A percentile compares a stretch with the other conserved stretches of the same genome.
phyloP scores from a whole-genome alignment of 2,888 invertebrate species.

The Selenia dentaria region DNA sequence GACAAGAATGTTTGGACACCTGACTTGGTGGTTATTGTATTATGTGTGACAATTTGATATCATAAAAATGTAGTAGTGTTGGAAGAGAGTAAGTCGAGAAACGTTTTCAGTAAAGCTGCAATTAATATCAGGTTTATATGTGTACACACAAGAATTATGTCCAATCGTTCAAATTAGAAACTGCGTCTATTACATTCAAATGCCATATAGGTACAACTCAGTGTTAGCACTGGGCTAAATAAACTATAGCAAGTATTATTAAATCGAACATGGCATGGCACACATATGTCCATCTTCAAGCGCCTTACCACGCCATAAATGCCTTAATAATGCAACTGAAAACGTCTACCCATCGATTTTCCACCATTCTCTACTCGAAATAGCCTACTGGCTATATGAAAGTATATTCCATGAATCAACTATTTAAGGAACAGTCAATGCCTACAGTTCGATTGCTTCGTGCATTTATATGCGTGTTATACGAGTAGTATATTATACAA shows the following conservation, averaged over 20 bases:
- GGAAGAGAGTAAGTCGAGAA: no score
- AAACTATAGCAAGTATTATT: constrained; percentile 38
- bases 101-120: no score
- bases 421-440: constrained; percentile 3
- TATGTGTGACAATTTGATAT: no score
- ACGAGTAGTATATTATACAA: no score
- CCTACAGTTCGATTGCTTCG: constrained; percentile 6
- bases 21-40: not conserved
- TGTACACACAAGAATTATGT: no score
- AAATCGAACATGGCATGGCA: constrained; percentile 37
- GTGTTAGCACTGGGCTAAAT: no score
- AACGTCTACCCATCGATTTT: constrained; percentile 37
- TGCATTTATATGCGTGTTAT: constrained; percentile 4
- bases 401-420: constrained; percentile 3
- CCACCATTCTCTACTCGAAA: constrained; percentile 28
- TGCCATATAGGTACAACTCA: no score
- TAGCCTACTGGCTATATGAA: constrained; percentile 19
- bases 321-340: constrained; percentile 29
- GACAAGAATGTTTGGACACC: constrained; percentile 11
- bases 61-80: no score
- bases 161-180: no score
- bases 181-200: no score
- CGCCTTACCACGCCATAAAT: constrained; percentile 8
- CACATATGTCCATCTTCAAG: constrained; percentile 21
- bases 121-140: no score